Evolutionary conservation across 2,888 invertebrate species (phyloP).

Genomic region (Drosophila parthenogenetica): DNA sequence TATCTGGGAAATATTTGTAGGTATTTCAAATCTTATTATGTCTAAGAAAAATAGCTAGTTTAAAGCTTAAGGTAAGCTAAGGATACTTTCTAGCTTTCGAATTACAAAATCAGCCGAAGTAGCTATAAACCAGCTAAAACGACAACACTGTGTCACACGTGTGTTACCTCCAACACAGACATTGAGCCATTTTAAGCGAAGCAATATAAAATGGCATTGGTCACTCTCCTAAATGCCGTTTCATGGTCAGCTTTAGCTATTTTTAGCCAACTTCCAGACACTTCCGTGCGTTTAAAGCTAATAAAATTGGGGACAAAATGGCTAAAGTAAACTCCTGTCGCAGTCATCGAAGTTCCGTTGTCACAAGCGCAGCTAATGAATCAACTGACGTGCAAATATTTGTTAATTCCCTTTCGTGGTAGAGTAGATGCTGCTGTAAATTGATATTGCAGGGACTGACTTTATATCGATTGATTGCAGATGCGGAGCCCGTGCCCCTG

Average conservation of each 20-base stretch:
- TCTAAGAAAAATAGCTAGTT: no score
- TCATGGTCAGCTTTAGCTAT: constrained; percentile 49
- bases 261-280: constrained; percentile 39
- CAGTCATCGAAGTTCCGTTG: constrained; percentile 51
- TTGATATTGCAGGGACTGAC: not conserved
- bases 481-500: constrained; percentile 83
- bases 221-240: constrained; percentile 6
- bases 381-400: constrained; percentile 55
- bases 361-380: constrained; percentile 49
- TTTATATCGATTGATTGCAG: constrained; percentile 26
- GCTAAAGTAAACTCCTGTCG: constrained; percentile 18
- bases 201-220: constrained; percentile 22
- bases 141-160: no score
- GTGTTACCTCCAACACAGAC: no score
- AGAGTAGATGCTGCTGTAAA: not conserved
- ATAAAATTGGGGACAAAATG: constrained; percentile 40
- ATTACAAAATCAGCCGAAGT: no score
- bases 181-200: not conserved
- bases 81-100: no score
- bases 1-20: no score
- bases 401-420: constrained; percentile 40
- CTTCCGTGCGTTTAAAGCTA: constrained; percentile 18
- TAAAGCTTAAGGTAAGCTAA: no score
- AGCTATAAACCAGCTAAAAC: no score
- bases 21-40: no score